Base-by-base conservation (phyloP, 2,888 invertebrate species). In the Plemyria rubiginata region DNA sequence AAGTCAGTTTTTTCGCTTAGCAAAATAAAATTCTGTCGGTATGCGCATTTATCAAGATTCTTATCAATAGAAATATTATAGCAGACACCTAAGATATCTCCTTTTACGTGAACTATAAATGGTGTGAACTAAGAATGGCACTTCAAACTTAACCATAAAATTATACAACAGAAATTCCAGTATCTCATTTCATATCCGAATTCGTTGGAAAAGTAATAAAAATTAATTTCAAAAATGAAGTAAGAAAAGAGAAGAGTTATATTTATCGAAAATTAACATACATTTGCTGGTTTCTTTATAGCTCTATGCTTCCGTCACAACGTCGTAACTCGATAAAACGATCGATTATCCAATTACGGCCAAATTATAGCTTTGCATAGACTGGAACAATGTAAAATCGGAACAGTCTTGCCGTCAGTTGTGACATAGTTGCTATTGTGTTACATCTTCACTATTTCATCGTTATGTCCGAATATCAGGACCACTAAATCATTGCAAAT, bases 331-430 rank as follows among this genome's bases (percentile, higher is more conserved):
- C 41, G 6, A 32, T 16, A 16, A 43, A 36, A 38, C 48, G 16
- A 51, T 46, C 40, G 36, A 54, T 32, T 57, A 65, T 58, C 60
- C 65, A 65, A 51, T 65, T 58, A 60, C 43, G 22, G 49, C 16
- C 54, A 65, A 65, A 65, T 60, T 54, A 57, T 36, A 57, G 45
- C 32, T 54, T 54, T 45, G 41, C 38, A 36, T 53, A 49, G 36
- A 54, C 16, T 41, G 60, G 57, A 57, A 64, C 48, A 60, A 60
- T 64, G 48, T 52, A 13, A 6, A 38, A 50, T 36, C 38, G 22
- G 40, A 49, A 36, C 11, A 4, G 28, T 29, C n/a, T n/a, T 48
- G 38, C 46, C 48, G 56, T 41, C 28, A 12, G n/a, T 41, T 2
- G 41, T 36, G 51, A 43, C 54, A 48, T n/a, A 40, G 51, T 52